phyloP scores from a whole-genome alignment of 2,888 invertebrate genomes.

The Cetonia aurata region DNA sequence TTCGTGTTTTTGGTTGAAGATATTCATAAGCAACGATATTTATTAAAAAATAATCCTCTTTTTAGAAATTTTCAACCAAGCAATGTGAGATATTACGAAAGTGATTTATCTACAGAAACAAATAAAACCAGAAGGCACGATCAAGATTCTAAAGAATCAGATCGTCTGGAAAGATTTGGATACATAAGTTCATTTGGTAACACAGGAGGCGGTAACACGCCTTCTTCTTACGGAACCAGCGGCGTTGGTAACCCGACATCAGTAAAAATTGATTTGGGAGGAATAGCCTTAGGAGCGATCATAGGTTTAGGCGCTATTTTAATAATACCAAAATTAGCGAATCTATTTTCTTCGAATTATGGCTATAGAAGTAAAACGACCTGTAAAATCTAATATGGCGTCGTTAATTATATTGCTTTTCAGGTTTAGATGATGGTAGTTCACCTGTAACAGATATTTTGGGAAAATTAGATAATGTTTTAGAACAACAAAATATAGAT shows the following conservation, averaged over 20 bases:
- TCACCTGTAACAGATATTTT: conserved; percentile 75
- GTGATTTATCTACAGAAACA: conserved; percentile 52
- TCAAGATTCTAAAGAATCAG: conserved; percentile 58
- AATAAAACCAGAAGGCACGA: conserved; percentile 53
- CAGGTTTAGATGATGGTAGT: conserved; percentile 63
- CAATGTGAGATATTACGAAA: conserved; percentile 62
- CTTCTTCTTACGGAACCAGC: conserved; percentile 50
- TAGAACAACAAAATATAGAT: conserved; percentile 79
- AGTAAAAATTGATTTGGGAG: conserved; percentile 85
- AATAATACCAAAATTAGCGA: conserved; percentile 82
- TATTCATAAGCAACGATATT: background rate
- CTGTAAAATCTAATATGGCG: background rate
- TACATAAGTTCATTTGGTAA: conserved; percentile 68
- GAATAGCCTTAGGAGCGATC: conserved; percentile 83
- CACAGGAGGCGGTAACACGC: conserved; percentile 61
- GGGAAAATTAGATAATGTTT: conserved; percentile 74
- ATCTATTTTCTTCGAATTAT: conserved; percentile 76
- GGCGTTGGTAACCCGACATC: conserved; percentile 75
- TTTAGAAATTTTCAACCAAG: conserved; percentile 66
- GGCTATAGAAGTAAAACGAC: conserved; percentile 76
- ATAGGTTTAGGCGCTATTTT: conserved; percentile 86
- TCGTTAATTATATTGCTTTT: conserved; percentile 43
- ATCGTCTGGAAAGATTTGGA: conserved; percentile 71
- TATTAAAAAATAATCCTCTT: too few relatives aligned
- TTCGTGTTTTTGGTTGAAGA: background rate